phyloP scores from a whole-genome alignment of 1,140 invertebrate species.

The Dreissena rostriformis region DNA sequence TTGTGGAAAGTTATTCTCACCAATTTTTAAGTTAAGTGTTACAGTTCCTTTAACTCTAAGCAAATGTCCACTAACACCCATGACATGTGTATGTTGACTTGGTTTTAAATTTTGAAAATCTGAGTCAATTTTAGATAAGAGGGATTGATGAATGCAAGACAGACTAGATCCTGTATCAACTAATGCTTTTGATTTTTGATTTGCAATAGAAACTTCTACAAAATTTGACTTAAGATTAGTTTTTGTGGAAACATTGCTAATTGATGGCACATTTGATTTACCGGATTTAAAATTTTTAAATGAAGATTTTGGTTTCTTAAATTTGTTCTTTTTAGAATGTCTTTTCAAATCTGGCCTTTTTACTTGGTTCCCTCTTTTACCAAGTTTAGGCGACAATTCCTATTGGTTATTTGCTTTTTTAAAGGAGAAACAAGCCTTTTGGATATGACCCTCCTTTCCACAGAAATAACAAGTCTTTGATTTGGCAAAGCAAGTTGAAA shows the following conservation, averaged over 20 bases:
- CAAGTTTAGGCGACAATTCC: conserved; percentile 11
- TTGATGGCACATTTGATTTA: neutral
- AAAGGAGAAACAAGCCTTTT: neutral
- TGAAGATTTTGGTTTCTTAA: neutral
- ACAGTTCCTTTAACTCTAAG: conserved; percentile 11
- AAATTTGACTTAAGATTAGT: neutral
- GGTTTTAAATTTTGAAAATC: neutral
- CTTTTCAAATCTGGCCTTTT: conserved; percentile 1
- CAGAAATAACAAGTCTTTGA: neutral
- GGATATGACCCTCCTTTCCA: neutral
- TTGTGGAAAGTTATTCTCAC: neutral
- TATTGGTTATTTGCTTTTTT: neutral
- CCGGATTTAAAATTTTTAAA: no score
- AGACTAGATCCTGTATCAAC: conserved; percentile 14
- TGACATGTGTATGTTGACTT: conserved; percentile 12
- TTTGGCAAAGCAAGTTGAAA: neutral
- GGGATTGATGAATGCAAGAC: conserved; percentile 4
- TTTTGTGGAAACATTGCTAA: neutral
- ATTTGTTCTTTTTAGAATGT: neutral
- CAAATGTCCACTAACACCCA: conserved; percentile 17
- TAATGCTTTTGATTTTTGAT: neutral
- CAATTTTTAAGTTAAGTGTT: conserved; percentile 8
- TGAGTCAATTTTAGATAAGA: neutral
- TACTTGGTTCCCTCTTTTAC: conserved; percentile 35
- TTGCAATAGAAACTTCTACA: neutral